These are phyloP conservation scores for Phataginus tetradactyla DNA, from an alignment of 2,797 vertebrate species.

Conservation along the genomic window DNA sequence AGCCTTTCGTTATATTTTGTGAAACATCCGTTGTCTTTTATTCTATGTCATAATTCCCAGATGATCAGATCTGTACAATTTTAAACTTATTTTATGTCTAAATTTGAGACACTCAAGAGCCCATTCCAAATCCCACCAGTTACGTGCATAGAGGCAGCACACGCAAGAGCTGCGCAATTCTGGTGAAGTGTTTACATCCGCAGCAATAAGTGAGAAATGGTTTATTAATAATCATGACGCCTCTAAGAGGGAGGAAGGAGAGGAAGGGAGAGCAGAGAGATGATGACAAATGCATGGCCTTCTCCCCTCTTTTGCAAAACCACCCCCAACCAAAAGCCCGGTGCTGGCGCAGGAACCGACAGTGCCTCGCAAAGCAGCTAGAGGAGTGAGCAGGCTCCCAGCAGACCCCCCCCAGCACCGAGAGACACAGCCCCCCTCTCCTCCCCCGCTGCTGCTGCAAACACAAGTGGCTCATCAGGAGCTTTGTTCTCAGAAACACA, in stretches of 20 bases:
- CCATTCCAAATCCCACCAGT: background rate
- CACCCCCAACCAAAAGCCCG: background rate
- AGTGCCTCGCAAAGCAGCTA: background rate
- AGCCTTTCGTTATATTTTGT: background rate
- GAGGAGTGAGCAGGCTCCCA: background rate
- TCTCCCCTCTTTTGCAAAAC: background rate
- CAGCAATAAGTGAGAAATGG: constrained; percentile 21
- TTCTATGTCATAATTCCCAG: background rate
- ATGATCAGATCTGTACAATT: background rate
- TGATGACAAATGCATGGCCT: background rate
- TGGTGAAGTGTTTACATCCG: constrained; percentile 54
- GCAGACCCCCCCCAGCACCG: background rate
- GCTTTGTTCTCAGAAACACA: constrained; percentile 53
- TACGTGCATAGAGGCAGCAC: background rate
- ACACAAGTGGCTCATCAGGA: constrained; percentile 1
- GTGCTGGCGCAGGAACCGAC: background rate
- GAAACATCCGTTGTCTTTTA: background rate
- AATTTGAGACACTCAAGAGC: background rate
- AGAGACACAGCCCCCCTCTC: background rate
- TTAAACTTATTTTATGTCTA: constrained; percentile 36
- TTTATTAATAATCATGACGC: constrained; percentile 61
- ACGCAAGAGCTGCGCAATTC: background rate
- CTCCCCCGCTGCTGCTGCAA: background rate
- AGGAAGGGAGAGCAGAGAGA: background rate
- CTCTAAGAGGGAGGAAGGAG: background rate